Evolutionary conservation across 2,797 vertebrate genomes (phyloP).

Genomic region (Artibeus jamaicensis): DNA sequence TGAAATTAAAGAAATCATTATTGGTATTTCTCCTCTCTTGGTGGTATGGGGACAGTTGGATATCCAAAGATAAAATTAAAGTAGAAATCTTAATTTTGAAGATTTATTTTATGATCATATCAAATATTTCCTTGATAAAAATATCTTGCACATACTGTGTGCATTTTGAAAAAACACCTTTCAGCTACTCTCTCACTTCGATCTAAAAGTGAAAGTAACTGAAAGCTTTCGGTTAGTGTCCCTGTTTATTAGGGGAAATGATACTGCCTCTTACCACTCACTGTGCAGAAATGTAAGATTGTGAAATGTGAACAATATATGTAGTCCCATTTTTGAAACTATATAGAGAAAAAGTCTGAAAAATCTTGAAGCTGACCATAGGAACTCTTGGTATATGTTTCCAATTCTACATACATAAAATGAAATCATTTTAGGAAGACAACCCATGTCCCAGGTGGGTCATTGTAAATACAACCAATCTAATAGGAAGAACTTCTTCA

Average conservation of each 20-base stretch:
- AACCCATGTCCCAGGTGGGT: not conserved
- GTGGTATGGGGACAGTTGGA: not conserved
- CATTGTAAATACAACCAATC: not conserved
- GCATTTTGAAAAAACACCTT: constrained; percentile 25
- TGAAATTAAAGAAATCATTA: constrained; percentile 49
- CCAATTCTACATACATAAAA: not conserved
- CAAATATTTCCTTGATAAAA: constrained; percentile 5
- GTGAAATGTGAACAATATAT: constrained; percentile 58
- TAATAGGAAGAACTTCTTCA: constrained; percentile 28
- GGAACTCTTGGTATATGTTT: constrained; percentile 14
- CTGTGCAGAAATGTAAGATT: constrained; percentile 63
- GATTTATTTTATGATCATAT: not conserved
- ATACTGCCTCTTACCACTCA: constrained; percentile 58
- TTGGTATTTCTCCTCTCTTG: not conserved
- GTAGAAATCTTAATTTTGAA: constrained; percentile 52
- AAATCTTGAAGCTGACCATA: not conserved
- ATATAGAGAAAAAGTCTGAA: constrained; percentile 16
- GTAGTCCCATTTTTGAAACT: constrained; percentile 36
- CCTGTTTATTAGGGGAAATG: constrained; percentile 48
- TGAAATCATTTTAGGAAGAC: constrained; percentile 25
- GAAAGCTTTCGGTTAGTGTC: constrained; percentile 59
- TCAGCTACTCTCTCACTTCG: not conserved
- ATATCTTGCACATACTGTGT: not conserved
- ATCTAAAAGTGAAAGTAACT: constrained; percentile 63
- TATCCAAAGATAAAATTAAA: constrained; percentile 18